These are phyloP conservation scores for Poecile atricapillus DNA, from an alignment of 2,113 vertebrate genomes.

Conservation along the genomic window DNA sequence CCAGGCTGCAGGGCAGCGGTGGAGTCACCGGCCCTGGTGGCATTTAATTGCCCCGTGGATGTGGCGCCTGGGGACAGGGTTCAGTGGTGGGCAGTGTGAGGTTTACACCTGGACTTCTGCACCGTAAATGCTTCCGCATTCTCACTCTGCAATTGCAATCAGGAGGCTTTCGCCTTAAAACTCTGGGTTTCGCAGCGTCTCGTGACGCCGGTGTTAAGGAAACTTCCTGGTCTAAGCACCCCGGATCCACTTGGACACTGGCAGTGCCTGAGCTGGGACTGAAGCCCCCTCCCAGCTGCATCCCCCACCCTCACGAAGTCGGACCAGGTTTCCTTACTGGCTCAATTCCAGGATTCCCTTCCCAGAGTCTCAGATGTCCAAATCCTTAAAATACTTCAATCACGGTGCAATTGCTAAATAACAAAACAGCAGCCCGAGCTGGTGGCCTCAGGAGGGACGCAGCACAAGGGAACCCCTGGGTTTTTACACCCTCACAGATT, in stretches of 20 bases:
- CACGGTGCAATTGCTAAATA: neutral
- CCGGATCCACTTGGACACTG: neutral
- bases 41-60: no score
- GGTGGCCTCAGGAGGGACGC: neutral
- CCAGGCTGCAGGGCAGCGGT: neutral
- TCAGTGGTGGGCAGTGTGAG: no score
- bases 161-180: neutral
- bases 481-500: neutral
- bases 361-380: neutral
- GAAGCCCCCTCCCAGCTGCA: neutral
- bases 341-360: neutral
- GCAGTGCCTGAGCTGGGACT: no score
- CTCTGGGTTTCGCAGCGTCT: neutral
- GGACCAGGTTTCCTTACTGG: neutral
- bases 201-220: neutral
- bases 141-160: rapidly evolving
- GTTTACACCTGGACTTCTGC: no score
- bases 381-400: neutral
- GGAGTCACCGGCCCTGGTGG: neutral
- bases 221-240: no score
- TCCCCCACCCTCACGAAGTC: neutral
- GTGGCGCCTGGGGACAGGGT: neutral
- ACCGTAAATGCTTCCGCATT: neutral
- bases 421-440: neutral
- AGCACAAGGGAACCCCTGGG: neutral